These are phyloP conservation scores for Tachuris rubrigastra DNA, from an alignment of 2,113 vertebrate species.

Conservation along the genomic window DNA sequence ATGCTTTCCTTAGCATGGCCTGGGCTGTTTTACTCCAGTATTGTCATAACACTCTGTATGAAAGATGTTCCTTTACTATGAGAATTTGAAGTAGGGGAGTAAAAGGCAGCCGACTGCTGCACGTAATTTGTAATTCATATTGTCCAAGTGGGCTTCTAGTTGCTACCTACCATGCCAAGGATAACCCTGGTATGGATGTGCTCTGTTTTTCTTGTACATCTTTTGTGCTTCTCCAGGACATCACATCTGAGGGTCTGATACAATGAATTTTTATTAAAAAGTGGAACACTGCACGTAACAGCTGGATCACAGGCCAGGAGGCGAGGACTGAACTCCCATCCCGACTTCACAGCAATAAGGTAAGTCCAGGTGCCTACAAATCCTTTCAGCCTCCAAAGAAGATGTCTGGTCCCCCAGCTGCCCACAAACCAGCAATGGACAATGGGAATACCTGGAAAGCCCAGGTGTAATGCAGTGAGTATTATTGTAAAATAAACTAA, in stretches of 20 bases:
- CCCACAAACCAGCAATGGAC: not conserved
- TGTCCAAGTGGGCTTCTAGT: not conserved
- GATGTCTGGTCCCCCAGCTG: not conserved
- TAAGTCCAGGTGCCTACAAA: not conserved
- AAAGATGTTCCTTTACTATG: not conserved
- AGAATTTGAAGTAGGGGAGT: not conserved
- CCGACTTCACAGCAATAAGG: not conserved
- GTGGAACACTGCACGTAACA: not conserved
- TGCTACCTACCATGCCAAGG: not conserved
- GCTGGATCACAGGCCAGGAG: not conserved
- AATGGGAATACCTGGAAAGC: not conserved
- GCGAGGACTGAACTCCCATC: not conserved
- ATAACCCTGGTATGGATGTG: rapidly evolving
- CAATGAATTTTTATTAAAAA: not conserved
- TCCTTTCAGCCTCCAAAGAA: not conserved
- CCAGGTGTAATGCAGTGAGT: not conserved
- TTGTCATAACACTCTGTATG: not conserved
- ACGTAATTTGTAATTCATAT: not conserved
- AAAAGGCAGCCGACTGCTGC: not conserved
- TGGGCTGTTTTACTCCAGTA: not conserved
- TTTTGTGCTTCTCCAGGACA: not conserved
- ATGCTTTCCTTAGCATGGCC: not conserved
- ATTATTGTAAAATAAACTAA: not conserved
- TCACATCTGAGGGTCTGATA: not conserved
- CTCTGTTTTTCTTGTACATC: rapidly evolving